phyloP scores from a whole-genome alignment of 2,113 vertebrate genomes.

The Anolis carolinensis region DNA sequence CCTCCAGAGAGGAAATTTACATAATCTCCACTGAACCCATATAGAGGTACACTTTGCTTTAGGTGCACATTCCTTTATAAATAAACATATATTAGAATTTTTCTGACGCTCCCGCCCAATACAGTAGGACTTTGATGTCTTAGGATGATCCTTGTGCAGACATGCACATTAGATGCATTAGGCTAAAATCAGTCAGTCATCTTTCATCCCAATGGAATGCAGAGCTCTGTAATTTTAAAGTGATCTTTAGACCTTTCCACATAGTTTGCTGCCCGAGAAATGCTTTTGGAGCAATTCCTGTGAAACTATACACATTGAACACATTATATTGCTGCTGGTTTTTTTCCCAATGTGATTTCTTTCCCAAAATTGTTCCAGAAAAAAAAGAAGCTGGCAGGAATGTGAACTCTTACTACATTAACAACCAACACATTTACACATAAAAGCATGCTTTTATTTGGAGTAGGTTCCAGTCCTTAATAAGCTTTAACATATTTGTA shows the following conservation, averaged over 20 bases:
- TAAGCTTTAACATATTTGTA: constrained; percentile 9
- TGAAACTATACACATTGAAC: constrained; percentile 1
- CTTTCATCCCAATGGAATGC: background rate
- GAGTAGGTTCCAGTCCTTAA: background rate
- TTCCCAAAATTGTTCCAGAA: background rate
- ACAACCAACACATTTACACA: background rate
- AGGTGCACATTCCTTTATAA: background rate
- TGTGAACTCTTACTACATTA: background rate
- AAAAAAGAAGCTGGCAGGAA: background rate
- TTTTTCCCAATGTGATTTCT: background rate
- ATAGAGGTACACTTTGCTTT: background rate
- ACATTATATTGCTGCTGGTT: background rate
- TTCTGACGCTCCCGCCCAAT: too few species aligned
- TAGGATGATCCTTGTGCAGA: background rate
- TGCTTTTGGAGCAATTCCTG: background rate
- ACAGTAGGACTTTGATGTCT: background rate
- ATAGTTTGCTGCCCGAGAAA: background rate
- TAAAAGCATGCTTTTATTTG: background rate
- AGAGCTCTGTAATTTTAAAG: background rate
- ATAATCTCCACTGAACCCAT: background rate
- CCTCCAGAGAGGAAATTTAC: too few species aligned
- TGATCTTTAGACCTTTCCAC: constrained; percentile 3
- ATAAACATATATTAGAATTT: background rate
- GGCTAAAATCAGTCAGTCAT: background rate
- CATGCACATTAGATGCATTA: constrained; percentile 2